Conservation (phyloP, 1,140 invertebrate species). For the Drosophila ficusphila region DNA sequence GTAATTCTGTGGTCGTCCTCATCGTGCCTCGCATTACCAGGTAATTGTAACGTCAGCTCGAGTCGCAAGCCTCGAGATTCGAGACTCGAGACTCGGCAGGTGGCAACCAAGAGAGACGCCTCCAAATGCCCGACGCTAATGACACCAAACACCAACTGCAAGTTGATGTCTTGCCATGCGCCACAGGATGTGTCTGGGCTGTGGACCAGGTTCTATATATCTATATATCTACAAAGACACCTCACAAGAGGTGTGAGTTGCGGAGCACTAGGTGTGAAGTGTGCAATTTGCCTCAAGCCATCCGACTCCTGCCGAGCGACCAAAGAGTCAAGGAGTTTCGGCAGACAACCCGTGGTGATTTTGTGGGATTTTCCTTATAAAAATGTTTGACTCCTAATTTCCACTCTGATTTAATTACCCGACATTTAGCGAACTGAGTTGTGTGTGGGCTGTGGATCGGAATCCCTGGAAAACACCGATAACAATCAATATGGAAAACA, state of each 20-base stretch:
- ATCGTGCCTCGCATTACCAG: slow-evolving; percentile 56
- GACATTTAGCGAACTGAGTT: slow-evolving; percentile 38
- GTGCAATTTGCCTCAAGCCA: slow-evolving; percentile 46
- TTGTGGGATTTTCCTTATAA: slow-evolving; percentile 75
- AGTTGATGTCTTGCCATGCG: slow-evolving; percentile 69
- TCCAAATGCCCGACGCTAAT: slow-evolving; percentile 64
- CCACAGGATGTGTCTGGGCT: slow-evolving; percentile 73
- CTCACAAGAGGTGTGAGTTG: slow-evolving; percentile 12
- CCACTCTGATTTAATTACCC: slow-evolving; percentile 70
- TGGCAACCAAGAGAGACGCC: slow-evolving; percentile 63
- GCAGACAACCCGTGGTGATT: slow-evolving; percentile 56
- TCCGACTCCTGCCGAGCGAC: slow-evolving; percentile 54
- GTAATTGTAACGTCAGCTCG: slow-evolving; percentile 75
- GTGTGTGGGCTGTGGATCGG: slow-evolving; percentile 37
- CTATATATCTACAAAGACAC: no score
- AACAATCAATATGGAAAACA: slow-evolving; percentile 26
- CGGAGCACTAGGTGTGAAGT: slow-evolving; percentile 23
- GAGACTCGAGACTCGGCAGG: slow-evolving; percentile 60
- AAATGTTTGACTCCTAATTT: slow-evolving; percentile 43
- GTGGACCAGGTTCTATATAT: slow-evolving; percentile 38
- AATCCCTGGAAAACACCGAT: slow-evolving; percentile 49
- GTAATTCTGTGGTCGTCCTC: slow-evolving; percentile 69
- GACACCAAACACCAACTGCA: slow-evolving; percentile 47
- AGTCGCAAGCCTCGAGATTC: no score
- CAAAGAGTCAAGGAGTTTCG: slow-evolving; percentile 1